These are phyloP conservation scores for Tenthredo distinguenda DNA, from an alignment of 2,888 invertebrate species.

Conservation along the genomic window DNA sequence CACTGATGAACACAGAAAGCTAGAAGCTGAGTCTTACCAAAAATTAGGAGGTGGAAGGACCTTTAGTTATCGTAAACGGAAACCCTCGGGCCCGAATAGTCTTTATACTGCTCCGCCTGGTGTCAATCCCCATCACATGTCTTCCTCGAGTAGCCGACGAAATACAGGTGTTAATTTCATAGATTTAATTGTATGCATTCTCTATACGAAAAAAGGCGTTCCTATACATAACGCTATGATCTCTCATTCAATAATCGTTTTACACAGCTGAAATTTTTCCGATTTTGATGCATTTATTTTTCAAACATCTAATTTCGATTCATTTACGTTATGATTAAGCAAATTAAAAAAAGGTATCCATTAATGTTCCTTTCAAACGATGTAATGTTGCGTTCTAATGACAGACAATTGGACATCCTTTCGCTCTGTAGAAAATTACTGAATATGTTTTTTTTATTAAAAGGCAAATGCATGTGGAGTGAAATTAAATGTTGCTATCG, in stretches of 20 bases:
- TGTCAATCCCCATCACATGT: slow-evolving; percentile 67
- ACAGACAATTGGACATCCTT: not conserved
- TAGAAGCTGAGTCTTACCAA: slow-evolving; percentile 35
- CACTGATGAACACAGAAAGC: not conserved
- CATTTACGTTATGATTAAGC: not conserved
- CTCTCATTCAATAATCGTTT: not conserved
- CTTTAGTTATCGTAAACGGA: slow-evolving; percentile 49
- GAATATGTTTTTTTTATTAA: not conserved
- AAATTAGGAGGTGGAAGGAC: slow-evolving; percentile 39
- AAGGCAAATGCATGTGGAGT: too few species aligned
- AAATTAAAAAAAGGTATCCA: not conserved
- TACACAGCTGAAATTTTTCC: not conserved
- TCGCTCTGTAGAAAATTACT: not conserved
- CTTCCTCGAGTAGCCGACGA: slow-evolving; percentile 64
- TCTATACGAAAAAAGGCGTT: not conserved
- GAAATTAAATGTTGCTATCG: not conserved
- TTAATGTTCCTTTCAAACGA: not conserved
- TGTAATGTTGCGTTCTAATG: not conserved
- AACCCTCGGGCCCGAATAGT: slow-evolving; percentile 41
- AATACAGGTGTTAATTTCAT: slow-evolving; percentile 61
- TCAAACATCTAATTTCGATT: not conserved
- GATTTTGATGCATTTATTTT: not conserved
- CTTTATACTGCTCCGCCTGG: slow-evolving; percentile 67
- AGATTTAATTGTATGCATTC: not conserved
- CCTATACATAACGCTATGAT: not conserved